Conservation (phyloP, 2,797 vertebrate species). For the Premnoplex brunnescens region DNA sequence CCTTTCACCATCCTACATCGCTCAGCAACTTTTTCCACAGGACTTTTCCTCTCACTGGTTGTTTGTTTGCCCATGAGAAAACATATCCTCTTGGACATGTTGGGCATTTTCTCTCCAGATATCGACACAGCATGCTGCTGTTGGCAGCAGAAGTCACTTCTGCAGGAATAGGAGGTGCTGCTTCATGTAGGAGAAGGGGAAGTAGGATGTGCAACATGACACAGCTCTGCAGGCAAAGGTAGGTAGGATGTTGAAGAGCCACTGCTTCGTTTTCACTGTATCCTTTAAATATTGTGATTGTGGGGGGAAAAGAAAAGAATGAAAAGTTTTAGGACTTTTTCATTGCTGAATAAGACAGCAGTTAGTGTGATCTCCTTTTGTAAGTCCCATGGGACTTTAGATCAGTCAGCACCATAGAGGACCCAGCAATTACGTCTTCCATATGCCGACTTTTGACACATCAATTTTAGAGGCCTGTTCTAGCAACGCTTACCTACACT, state of each 20-base stretch:
- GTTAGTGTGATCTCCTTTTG: neutral
- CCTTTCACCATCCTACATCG: neutral
- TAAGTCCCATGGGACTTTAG: neutral
- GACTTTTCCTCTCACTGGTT: neutral
- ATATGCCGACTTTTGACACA: neutral
- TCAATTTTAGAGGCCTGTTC: neutral
- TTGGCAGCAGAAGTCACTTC: neutral
- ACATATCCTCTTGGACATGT: neutral
- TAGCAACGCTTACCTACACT: neutral
- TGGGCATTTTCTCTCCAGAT: neutral
- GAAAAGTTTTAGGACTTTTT: neutral
- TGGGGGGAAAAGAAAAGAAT: fast-evolving
- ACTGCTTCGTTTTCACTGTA: neutral
- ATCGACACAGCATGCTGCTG: fast-evolving
- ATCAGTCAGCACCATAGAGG: neutral
- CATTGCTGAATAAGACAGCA: neutral
- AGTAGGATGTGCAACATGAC: neutral
- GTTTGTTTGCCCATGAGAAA: constrained; percentile 10
- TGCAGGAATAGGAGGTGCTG: neutral
- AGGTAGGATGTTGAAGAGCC: neutral
- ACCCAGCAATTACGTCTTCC: neutral
- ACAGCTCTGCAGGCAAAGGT: neutral
- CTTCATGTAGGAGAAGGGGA: fast-evolving
- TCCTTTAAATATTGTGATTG: neutral
- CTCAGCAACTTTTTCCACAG: neutral